Base-by-base conservation (phyloP, 2,797 vertebrate genomes). In the Semotilus atromaculatus region DNA sequence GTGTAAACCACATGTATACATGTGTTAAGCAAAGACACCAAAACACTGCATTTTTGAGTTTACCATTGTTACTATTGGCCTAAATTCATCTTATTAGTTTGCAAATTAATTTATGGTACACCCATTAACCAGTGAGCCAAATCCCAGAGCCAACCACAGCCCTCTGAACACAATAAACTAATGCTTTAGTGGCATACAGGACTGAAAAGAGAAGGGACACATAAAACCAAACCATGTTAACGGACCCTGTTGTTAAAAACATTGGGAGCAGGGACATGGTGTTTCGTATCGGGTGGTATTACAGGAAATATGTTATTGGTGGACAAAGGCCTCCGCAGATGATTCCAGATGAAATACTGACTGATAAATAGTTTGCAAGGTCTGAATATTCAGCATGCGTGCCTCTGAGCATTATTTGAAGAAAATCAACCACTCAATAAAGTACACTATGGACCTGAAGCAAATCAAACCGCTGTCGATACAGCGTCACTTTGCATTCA, bases 211-310 rank as follows among this genome's bases (percentile, higher is more conserved):
- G 66, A 55, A 67, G 80, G 88, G 85, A 89, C 92, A 91, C 91
- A 92, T 91, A 90, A 93, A 93, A 93, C 89, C 89, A 85, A 91
- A 90, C 89, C 90, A 93, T 90, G 90, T 93, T 93, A 93, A 94
- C 93, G 92, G 92, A 89, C 92, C 87, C 91, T 88, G 93, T 93
- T 92, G 92, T 94, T 94, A 94, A 94, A 91, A 93, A 92, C 91
- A 93, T 82, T 80, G 93, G 90, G 91, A 91, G 92, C 91, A 89
- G 60, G 92, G 91, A 92, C 90, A 90, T 93, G 91, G 92, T 93
- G 93, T 94, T 94, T 94, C 86, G 91, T 87, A n/a, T n/a, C n/a
- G n/a, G n/a, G n/a, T n/a, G 90, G 91, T 89, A 93, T 95, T 93
- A 94, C 92, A 88, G 93, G 93, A 94, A 94, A 94, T 91, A 85